Evolutionary conservation across 2,888 invertebrate genomes (phyloP).

Genomic region (Erannis defoliaria): DNA sequence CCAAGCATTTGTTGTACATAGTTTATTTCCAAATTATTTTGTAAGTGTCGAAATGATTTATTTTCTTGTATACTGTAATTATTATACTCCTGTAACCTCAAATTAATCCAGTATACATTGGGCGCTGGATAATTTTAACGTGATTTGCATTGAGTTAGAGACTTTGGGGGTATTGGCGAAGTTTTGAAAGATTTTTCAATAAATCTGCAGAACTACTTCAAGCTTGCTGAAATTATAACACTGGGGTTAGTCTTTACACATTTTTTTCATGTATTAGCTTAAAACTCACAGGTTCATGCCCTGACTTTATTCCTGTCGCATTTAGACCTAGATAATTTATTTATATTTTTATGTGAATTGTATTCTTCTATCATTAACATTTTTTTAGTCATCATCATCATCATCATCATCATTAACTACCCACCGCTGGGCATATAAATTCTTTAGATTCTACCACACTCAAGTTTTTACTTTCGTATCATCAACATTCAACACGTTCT

Average conservation of each 20-base stretch:
- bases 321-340: background rate
- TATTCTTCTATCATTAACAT: background rate
- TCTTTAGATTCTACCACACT: background rate
- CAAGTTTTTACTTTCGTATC: too few relatives aligned
- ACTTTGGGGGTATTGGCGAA: too few relatives aligned
- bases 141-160: too few relatives aligned
- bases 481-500: constrained; percentile 28
- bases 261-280: too few relatives aligned
- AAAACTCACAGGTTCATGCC: too few relatives aligned
- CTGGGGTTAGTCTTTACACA: too few relatives aligned
- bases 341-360: background rate
- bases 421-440: background rate
- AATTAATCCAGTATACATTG: constrained; percentile 31
- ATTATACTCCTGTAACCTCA: constrained; percentile 34
- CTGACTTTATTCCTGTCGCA: too few relatives aligned
- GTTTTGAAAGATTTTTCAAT: too few relatives aligned
- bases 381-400: background rate
- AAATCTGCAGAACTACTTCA: too few relatives aligned
- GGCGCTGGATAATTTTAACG: constrained; percentile 45
- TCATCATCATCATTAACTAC: background rate
- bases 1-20: constrained; percentile 30
- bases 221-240: too few relatives aligned
- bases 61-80: constrained; percentile 33
- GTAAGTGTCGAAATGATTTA: constrained; percentile 24
- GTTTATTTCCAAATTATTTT: constrained; percentile 19